Percentiles rank a stretch among this genome's conserved stretches.
Conservation (phyloP, 2,888 invertebrate genomes). For the Odontocolon sp. region DNA sequence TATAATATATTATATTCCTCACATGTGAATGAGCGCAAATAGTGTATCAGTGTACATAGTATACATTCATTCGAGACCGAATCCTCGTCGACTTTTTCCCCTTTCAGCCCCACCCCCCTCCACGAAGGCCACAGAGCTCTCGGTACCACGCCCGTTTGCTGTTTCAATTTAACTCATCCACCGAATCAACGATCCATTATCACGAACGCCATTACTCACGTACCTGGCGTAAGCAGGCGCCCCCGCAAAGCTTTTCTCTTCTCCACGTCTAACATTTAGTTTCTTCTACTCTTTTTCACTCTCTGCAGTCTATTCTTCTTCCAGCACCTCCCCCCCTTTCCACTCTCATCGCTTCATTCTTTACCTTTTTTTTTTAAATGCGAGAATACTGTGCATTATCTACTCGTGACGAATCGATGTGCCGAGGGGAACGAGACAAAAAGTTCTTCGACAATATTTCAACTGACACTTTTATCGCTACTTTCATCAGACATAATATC, state of each 20-base stretch:
- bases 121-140: slow-evolving; percentile 36
- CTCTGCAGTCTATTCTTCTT: not conserved
- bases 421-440: not conserved
- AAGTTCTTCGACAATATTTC: not conserved
- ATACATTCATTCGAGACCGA: slow-evolving; percentile 21
- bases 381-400: slow-evolving; percentile 12
- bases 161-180: slow-evolving; percentile 65
- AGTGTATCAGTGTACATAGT: not conserved
- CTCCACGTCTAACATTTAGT: slow-evolving; percentile 26
- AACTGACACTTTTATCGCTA: not conserved
- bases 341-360: not conserved
- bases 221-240: slow-evolving; percentile 62
- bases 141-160: slow-evolving; percentile 64
- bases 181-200: slow-evolving; percentile 65
- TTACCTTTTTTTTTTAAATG: not conserved
- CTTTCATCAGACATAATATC: not conserved
- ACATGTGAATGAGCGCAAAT: not conserved
- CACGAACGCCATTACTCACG: slow-evolving; percentile 65
- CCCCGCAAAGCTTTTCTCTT: slow-evolving; percentile 41
- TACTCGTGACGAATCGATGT: slow-evolving; percentile 18
- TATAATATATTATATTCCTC: too few species aligned
- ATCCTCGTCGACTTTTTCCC: slow-evolving; percentile 29
- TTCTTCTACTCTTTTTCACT: not conserved
- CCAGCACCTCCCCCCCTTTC: not conserved
- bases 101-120: slow-evolving; percentile 9